phyloP scores from a whole-genome alignment of 64 coral and sea anemone genomes.

The Astreopora myriophthalma region DNA sequence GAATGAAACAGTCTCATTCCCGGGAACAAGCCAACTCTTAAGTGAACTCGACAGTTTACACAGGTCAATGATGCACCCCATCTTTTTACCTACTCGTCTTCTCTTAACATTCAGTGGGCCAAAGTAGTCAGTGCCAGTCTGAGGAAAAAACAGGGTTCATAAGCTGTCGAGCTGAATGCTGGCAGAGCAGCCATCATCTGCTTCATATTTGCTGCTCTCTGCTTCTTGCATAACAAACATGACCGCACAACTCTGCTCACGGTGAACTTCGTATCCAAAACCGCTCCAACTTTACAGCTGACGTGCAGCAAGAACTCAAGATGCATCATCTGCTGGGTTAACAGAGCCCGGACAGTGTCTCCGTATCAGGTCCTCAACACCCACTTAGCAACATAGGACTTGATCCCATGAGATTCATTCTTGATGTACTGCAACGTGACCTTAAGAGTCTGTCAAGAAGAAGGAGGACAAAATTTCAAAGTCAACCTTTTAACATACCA shows the following conservation, averaged over 20 bases:
- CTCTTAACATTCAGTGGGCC: conserved; percentile 22
- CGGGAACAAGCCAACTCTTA: conserved; percentile 37
- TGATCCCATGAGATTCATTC: conserved; percentile 41
- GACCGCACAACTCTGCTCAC: conserved; percentile 30
- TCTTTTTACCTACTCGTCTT: conserved; percentile 38
- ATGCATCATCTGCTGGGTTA: conserved; percentile 55
- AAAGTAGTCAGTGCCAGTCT: conserved; percentile 48
- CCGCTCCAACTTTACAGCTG: conserved; percentile 8
- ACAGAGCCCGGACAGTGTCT: conserved; percentile 62
- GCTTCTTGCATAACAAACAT: conserved; percentile 50
- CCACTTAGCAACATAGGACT: conserved; percentile 68
- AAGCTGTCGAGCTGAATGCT: conserved; percentile 2
- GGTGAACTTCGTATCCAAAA: conserved; percentile 44
- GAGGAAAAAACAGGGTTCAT: conserved; percentile 29
- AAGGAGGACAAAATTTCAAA: background rate
- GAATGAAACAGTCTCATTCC: conserved; percentile 20
- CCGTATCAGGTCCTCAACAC: conserved; percentile 49
- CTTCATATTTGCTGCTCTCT: conserved; percentile 31
- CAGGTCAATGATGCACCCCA: conserved; percentile 32
- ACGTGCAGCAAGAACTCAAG: conserved; percentile 9
- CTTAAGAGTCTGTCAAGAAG: conserved; percentile 80
- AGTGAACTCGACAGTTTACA: conserved; percentile 29
- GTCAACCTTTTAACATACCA: background rate
- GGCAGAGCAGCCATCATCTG: conserved; percentile 26
- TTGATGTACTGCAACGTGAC: conserved; percentile 70